Base-by-base conservation (phyloP, 2,113 vertebrate genomes). In the Apodemus sylvaticus region DNA sequence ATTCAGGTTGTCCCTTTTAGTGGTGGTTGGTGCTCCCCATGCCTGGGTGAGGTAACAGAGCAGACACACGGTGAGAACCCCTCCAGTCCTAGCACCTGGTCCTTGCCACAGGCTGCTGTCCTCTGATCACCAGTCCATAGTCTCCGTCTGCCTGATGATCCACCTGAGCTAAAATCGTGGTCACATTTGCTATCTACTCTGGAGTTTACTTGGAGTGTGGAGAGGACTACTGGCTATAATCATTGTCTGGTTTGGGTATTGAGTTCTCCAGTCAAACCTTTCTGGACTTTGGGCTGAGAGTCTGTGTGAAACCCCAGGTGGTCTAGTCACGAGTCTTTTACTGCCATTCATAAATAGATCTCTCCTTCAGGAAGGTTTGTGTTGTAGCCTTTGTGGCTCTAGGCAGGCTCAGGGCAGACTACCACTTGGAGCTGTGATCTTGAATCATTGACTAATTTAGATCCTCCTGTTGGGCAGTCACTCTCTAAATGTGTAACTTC, bases 371-470 rank as follows among this genome's bases (percentile, higher is more conserved):
- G 70, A 64, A 70, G n/a, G 17, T 16, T 60, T 36, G 11, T 77
- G 76, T 17, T 77, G 81, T 22, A 85, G 70, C 71, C n/a, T 70
- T 73, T 79, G 24, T 86, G 93, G 76, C 94, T 94, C 22, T 42
- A 26, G 68, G 93, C 45, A 12, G 86, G 82, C 90, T 45, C 64
- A 66, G 39, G 55, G 89, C 70, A 42, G 78, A 71, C 90, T 89
- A 79, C 88, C 92, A 51, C 83, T 79, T 34, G 71, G 87, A 66
- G 90, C 86, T 88, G 62, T 68, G 77, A 90, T 94, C 94, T 78
- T 62, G 89, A 97, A 60, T 93, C 92, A 89, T 16, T 94, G 96
- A 94, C 34, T 83, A 82, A 36, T n/a, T 97, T 74, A 91, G 94
- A 91, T 86, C 96, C 93, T 96, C 81, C 77, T 0, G 0, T 51